Conservation (phyloP, 2,888 invertebrate genomes). For the Tipula helvola region DNA sequence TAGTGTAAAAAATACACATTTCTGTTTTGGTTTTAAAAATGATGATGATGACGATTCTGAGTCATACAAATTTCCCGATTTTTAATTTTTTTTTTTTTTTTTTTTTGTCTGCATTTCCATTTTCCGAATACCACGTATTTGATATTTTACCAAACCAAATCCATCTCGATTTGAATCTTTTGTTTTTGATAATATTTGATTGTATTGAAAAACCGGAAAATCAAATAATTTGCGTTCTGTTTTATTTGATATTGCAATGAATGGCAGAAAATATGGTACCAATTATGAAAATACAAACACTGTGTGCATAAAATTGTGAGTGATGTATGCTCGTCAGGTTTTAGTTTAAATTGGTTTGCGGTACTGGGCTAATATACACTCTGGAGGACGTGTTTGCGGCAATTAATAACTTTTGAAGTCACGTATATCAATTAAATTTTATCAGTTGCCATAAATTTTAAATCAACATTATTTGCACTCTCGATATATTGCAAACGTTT, state of each 20-base stretch:
- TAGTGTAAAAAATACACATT: neutral
- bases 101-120: neutral
- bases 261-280: neutral
- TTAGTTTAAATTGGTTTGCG: no score
- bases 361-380: no score
- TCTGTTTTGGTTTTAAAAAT: neutral
- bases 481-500: neutral
- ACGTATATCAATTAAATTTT: no score
- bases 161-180: neutral
- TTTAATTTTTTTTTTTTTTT: neutral
- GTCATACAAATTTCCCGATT: neutral
- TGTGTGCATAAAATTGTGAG: neutral
- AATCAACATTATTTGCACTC: no score
- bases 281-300: neutral
- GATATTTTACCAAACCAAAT: neutral
- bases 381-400: neutral
- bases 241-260: neutral
- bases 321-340: neutral
- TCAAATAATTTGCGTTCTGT: neutral
- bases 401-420: no score
- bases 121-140: neutral
- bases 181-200: neutral
- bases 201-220: neutral
- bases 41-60: neutral
- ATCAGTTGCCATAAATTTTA: no score